Evolutionary conservation across 1,140 invertebrate species (phyloP).

Genomic region (Hylyphantes graminicola): DNA sequence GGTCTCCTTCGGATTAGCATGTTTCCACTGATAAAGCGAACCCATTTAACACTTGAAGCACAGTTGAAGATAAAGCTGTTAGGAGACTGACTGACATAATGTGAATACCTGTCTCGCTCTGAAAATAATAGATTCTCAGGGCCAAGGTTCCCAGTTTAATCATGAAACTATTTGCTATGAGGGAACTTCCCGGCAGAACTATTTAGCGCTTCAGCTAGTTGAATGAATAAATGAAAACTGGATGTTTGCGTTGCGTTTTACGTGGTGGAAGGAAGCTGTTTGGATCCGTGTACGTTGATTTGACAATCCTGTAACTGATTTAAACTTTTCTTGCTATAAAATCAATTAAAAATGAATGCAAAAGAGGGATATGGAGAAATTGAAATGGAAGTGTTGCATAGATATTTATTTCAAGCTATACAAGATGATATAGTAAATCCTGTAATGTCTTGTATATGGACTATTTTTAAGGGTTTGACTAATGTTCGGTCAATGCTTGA

Average conservation of each 20-base stretch:
- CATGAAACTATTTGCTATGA: constrained; percentile 12
- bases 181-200: not conserved
- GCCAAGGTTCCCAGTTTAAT: not conserved
- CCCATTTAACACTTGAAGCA: no score
- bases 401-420: not conserved
- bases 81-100: not conserved
- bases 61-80: not conserved
- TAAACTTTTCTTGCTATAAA: no score
- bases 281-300: not conserved
- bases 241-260: constrained; percentile 15
- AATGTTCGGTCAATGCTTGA: no score
- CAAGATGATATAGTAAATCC: no score
- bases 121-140: not conserved
- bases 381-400: not conserved
- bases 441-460: no score
- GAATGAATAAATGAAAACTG: not conserved
- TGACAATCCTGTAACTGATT: no score
- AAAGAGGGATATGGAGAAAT: not conserved
- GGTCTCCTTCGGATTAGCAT: no score
- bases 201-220: not conserved
- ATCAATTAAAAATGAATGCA: not conserved
- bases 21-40: no score
- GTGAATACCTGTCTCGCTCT: not conserved
- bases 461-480: no score
- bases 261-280: not conserved